phyloP scores from a whole-genome alignment of 1,140 invertebrate genomes.

The Pseudachorutes palmiensis region DNA sequence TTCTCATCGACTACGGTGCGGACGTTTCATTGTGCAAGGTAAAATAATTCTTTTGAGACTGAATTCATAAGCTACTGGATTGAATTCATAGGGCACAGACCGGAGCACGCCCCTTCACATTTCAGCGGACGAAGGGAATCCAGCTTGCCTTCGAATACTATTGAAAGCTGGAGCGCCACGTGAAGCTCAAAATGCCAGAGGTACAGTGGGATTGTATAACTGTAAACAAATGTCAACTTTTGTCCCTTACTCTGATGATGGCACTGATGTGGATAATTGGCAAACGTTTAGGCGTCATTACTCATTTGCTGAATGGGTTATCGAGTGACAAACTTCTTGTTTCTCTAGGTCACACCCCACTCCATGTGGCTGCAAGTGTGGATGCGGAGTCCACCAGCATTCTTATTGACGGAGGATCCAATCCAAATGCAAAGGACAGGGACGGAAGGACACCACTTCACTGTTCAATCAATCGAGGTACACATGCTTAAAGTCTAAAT shows the following conservation, averaged over 20 bases:
- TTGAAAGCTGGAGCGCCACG: constrained; percentile 30
- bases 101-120: constrained; percentile 31
- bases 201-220: too few relatives aligned
- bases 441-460: constrained; percentile 41
- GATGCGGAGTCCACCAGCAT: constrained; percentile 43
- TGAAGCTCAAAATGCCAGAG: constrained; percentile 28
- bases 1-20: constrained; percentile 62
- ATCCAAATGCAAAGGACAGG: constrained; percentile 38
- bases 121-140: constrained; percentile 30
- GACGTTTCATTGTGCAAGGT: constrained; percentile 51
- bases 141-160: constrained; percentile 25
- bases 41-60: too few relatives aligned
- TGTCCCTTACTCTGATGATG: not conserved
- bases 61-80: too few relatives aligned
- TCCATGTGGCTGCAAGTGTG: constrained; percentile 48
- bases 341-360: constrained; percentile 42
- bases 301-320: too few relatives aligned
- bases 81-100: constrained; percentile 29
- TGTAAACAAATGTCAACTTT: too few relatives aligned
- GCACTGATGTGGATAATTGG: not conserved
- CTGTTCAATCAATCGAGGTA: constrained; percentile 36
- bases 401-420: constrained; percentile 44
- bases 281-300: too few relatives aligned
- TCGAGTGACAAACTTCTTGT: not conserved
- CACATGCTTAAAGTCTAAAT: too few relatives aligned